These are phyloP conservation scores for Squalus acanthias DNA, from an alignment of 2,797 vertebrate species.

Conservation along the genomic window DNA sequence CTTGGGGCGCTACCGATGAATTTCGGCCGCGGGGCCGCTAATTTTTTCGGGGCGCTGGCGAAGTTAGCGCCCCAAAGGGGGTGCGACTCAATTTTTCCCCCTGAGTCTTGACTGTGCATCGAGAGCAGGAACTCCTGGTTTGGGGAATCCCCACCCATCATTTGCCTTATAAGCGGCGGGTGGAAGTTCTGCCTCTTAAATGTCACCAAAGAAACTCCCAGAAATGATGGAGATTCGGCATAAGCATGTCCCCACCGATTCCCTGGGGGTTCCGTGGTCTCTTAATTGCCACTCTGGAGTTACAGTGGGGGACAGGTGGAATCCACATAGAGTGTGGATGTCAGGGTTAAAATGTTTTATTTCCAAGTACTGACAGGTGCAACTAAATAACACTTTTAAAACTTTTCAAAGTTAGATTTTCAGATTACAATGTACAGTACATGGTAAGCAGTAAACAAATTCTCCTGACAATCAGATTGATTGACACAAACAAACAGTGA, in stretches of 20 bases:
- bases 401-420: neutral
- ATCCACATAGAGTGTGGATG: neutral
- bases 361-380: neutral
- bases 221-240: neutral
- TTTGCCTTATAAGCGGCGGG: neutral
- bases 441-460: neutral
- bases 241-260: neutral
- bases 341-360: neutral
- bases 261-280: neutral
- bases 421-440: neutral
- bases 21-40: too few species aligned
- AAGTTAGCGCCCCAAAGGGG: too few species aligned
- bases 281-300: neutral
- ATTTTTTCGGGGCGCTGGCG: too few species aligned
- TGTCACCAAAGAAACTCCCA: neutral
- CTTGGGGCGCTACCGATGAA: too few species aligned
- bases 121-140: neutral
- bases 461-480: slow-evolving; percentile 1
- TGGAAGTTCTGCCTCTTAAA: neutral
- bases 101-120: neutral
- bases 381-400: neutral
- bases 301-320: neutral
- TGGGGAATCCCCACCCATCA: neutral
- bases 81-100: too few species aligned
- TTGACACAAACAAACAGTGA: neutral